These are phyloP conservation scores for Chaetodon trifasciatus DNA, from an alignment of 2,797 vertebrate species.

Conservation along the genomic window DNA sequence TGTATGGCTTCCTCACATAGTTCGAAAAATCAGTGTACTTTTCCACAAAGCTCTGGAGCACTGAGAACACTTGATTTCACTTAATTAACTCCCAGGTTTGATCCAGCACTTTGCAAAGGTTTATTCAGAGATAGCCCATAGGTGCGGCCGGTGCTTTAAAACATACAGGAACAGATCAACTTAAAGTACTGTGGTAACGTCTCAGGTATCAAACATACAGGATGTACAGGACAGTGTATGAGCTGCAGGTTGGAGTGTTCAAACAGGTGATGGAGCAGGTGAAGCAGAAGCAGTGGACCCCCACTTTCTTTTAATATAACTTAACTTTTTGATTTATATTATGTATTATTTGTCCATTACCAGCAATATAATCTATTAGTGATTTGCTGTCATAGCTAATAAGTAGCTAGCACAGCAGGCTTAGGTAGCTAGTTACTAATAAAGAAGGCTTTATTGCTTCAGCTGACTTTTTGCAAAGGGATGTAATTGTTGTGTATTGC, in stretches of 20 bases:
- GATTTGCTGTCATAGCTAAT: neutral
- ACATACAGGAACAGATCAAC: slow-evolving; percentile 1
- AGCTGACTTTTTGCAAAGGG: neutral
- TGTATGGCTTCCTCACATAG: slow-evolving; percentile 4
- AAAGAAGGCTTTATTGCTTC: neutral
- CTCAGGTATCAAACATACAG: neutral
- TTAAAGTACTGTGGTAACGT: neutral
- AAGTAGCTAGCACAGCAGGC: neutral
- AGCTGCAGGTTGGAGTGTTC: neutral
- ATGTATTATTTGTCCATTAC: neutral
- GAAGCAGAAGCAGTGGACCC: neutral
- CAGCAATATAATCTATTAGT: neutral
- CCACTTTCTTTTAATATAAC: neutral
- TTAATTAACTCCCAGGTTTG: slow-evolving; percentile 9
- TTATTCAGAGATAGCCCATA: neutral
- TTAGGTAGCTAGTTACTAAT: neutral
- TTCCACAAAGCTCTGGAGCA: slow-evolving; percentile 18
- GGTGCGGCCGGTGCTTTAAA: slow-evolving; percentile 2
- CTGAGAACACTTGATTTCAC: slow-evolving; percentile 5
- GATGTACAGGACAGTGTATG: neutral
- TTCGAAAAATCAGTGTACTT: neutral
- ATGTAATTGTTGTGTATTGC: neutral
- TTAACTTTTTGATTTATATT: neutral
- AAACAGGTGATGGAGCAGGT: neutral
- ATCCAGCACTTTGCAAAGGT: slow-evolving; percentile 3